Conservation (phyloP, 2,797 vertebrate species). For the Acrossocheilus wenchowensis region DNA sequence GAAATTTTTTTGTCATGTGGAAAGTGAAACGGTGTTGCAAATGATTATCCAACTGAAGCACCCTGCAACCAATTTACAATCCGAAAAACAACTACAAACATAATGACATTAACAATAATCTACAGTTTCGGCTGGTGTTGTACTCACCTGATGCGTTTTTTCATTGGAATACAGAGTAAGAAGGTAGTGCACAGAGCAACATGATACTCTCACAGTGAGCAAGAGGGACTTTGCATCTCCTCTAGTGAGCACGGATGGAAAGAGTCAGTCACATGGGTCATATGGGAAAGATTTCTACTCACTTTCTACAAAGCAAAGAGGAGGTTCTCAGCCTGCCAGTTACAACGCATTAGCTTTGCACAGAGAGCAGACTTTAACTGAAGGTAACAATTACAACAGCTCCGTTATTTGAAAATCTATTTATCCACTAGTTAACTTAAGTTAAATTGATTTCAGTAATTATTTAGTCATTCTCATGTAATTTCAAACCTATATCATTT, state of each 20-base stretch:
- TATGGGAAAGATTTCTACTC: constrained; percentile 72
- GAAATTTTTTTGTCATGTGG: background rate
- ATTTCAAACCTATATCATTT: background rate
- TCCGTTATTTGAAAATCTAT: constrained; percentile 4
- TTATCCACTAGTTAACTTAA: constrained; percentile 10
- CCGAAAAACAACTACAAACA: background rate
- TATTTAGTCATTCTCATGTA: background rate
- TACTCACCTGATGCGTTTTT: constrained; percentile 80
- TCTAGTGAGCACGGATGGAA: constrained; percentile 71
- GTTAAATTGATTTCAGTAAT: background rate
- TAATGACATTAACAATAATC: background rate
- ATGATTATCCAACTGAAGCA: background rate
- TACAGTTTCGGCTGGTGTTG: background rate
- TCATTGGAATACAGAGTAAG: constrained; percentile 78
- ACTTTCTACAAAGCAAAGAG: constrained; percentile 67
- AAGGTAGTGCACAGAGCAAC: constrained; percentile 69
- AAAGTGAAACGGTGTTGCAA: background rate
- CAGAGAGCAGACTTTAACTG: constrained; percentile 32
- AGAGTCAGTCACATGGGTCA: constrained; percentile 79
- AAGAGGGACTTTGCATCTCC: constrained; percentile 71
- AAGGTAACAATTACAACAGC: constrained; percentile 45
- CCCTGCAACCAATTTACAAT: background rate
- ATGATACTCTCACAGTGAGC: constrained; percentile 71
- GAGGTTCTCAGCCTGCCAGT: constrained; percentile 68
- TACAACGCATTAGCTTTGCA: constrained; percentile 54